Evolutionary conservation across 2,888 invertebrate species (phyloP).

Genomic region (Amphipyra berbera): DNA sequence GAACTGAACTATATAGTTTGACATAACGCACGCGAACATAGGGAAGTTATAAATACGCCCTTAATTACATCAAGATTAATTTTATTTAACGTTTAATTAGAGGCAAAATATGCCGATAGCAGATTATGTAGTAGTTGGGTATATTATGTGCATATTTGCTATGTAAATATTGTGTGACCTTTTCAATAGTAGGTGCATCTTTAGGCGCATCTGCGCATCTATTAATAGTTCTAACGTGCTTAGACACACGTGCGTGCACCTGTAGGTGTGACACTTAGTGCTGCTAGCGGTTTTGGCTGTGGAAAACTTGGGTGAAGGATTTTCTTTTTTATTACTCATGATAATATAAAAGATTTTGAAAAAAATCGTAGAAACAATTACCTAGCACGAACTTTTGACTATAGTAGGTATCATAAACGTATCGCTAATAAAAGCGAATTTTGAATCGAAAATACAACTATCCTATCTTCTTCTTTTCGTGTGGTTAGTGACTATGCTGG

Average conservation of each 20-base stretch:
- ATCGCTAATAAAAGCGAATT: too few species aligned
- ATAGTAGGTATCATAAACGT: too few species aligned
- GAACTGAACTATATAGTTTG: slow-evolving; percentile 14
- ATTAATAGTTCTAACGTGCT: slow-evolving; percentile 74
- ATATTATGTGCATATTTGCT: slow-evolving; percentile 55
- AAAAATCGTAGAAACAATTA: too few species aligned
- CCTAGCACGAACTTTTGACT: too few species aligned
- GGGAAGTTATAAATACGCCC: slow-evolving; percentile 43
- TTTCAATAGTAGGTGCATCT: slow-evolving; percentile 64
- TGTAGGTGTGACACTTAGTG: slow-evolving; percentile 35
- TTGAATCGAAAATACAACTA: too few species aligned
- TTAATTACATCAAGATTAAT: slow-evolving; percentile 49
- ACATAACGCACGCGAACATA: slow-evolving; percentile 50
- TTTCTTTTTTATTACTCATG: slow-evolving; percentile 8
- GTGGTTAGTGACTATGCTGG: too few species aligned
- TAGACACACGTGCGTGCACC: slow-evolving; percentile 54
- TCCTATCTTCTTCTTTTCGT: too few species aligned
- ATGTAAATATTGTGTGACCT: slow-evolving; percentile 66
- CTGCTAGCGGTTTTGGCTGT: slow-evolving; percentile 13
- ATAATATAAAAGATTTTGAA: too few species aligned
- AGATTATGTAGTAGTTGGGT: slow-evolving; percentile 42
- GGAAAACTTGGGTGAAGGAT: slow-evolving; percentile 26
- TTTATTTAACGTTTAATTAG: slow-evolving; percentile 53
- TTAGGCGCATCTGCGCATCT: slow-evolving; percentile 71
- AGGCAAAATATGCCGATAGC: slow-evolving; percentile 30